Evolutionary conservation across 92 coral and sea anemone species (phyloP), one percentile per base, ranked within the genome.

Genomic region (Epizoanthus illoricatus): DNA sequence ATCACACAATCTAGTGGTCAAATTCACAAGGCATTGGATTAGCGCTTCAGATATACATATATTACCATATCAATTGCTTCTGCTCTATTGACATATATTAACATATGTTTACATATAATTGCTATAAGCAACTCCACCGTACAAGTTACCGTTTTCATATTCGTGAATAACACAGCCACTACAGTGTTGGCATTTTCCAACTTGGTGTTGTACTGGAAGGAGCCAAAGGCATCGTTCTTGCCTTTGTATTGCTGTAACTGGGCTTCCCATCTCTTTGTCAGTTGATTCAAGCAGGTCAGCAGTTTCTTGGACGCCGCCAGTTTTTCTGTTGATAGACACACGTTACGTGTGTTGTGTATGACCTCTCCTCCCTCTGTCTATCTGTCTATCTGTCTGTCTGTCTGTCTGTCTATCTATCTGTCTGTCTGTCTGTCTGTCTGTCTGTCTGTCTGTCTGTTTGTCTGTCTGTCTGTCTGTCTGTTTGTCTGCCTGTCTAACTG

Each of bases 181-280:
- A 42, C 52, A 9, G 45, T 69, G 74, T 23, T 23, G 74, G 74
- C 74, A 9, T 69, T 69, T 7, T 69, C 41, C 21, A 0, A 69
- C n/a, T 69, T 69, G 21, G 7, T 6, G 45, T 69, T 69, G 74
- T 16, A 16, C 52, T 69, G n/a, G 74, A 69, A 69, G 18, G 74
- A 10, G 6, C 74, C 74, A 28, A 69, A 69, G 19, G 74, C 45
- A 15, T 69, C 74, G 16, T 69, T 69, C 74, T 69, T 69, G 74
- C 28, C 45, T 24, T 69, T 69, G 45, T 69, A 69, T 17, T 28
- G 36, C 11, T 69, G 74, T 24, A 69, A 24, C 74, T 69, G 45
- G 52, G 36, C 41, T 28, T 19, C 74, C 74, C 74, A 69, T 4
- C 74, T 17, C 18, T 17, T 16, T 7, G 74, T 69, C 74, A 69